These are phyloP conservation scores for Prolemur simus DNA, from an alignment of 2,113 vertebrate genomes.

Conservation along the genomic window DNA sequence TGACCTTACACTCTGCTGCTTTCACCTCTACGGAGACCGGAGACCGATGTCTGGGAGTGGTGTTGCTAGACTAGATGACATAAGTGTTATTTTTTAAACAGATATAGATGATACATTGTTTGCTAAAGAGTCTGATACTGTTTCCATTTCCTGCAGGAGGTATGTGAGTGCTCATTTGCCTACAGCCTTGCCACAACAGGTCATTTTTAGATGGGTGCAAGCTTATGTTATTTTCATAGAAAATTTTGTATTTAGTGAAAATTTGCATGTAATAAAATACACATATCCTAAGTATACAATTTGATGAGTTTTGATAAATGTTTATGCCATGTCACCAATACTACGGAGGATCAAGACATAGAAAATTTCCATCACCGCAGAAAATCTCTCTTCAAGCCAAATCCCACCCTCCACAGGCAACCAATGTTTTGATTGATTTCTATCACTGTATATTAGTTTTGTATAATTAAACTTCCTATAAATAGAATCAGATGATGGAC, in stretches of 20 bases:
- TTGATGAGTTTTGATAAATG: neutral
- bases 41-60: neutral
- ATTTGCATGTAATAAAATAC: neutral
- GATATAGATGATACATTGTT: neutral
- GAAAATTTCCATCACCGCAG: neutral
- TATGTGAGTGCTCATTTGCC: neutral
- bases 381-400: neutral
- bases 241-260: neutral
- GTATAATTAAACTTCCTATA: neutral
- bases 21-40: neutral
- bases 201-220: neutral
- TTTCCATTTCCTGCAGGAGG: neutral
- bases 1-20: neutral
- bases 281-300: neutral
- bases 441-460: neutral
- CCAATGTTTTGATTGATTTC: constrained; percentile 8
- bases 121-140: neutral
- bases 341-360: neutral
- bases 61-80: neutral
- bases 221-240: neutral
- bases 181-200: neutral
- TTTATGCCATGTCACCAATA: neutral
- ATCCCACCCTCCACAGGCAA: neutral
- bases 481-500: neutral
- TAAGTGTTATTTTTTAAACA: neutral